phyloP scores from a whole-genome alignment of 2,797 vertebrate species.

The Onychomys arenicola region DNA sequence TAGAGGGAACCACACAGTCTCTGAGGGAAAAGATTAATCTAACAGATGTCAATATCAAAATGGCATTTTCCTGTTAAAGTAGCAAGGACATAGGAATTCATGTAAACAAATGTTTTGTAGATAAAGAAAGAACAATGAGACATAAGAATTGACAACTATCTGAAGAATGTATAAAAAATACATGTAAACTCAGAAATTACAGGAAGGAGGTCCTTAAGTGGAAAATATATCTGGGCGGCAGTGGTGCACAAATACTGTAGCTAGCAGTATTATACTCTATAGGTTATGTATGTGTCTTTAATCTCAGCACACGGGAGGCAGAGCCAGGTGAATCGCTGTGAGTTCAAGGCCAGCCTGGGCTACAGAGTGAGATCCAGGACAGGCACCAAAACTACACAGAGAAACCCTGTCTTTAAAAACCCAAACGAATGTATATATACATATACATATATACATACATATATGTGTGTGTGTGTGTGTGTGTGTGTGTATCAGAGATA shows the following conservation, averaged over 20 bases:
- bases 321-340: no score
- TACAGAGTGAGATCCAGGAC: no score
- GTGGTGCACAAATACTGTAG: no score
- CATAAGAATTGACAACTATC: conserved; percentile 47
- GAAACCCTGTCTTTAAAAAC: no score
- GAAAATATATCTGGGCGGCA: neutral
- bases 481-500: no score
- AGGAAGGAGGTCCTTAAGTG: neutral
- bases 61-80: conserved; percentile 33
- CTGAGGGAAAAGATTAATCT: conserved; percentile 49
- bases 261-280: no score
- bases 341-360: no score
- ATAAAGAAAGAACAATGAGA: conserved; percentile 20
- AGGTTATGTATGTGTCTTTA: no score
- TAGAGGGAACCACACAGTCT: conserved; percentile 33
- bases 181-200: conserved; percentile 18
- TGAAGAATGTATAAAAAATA: conserved; percentile 32
- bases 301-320: no score
- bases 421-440: neutral
- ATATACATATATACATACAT: no score
- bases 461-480: no score
- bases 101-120: conserved; percentile 42
- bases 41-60: conserved; percentile 14
- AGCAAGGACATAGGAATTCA: conserved; percentile 8
- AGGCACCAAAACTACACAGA: no score